Base-by-base conservation (phyloP, 2,797 vertebrate species). In the Taenioides sp. region DNA sequence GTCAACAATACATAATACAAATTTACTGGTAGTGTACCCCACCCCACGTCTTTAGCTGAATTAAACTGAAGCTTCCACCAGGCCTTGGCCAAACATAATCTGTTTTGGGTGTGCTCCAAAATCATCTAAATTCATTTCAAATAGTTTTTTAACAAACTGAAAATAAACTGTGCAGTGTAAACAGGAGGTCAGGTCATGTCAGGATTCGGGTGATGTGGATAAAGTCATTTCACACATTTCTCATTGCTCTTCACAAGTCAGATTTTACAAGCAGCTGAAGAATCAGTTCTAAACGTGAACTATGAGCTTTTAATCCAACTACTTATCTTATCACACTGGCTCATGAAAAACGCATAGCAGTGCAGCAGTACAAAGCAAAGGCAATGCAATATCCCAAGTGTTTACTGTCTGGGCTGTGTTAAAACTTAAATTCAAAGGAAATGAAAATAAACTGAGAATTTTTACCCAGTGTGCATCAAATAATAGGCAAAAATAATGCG, bases 391-490 rank as follows among this genome's bases (percentile, higher is more conserved):
- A 40, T 10, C 20, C 31, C 9, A 34, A 16, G 59, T 34, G 9
- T 28, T 79, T 90, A 47, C 43, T 16, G 43, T 47, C 34, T 37
- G 34, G 9, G 34, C 34, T 37, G 34, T 37, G 34, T 34, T 34
- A 43, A 43, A 43, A 43, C 11, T 14, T 14, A 43, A 43, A 43
- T 89, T 86, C 81, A 54, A 16, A 69, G 68, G 85, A 83, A 82
- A 58, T 74, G 75, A 80, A 86, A 87, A 84, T 65, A 81, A 87
- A 90, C 83, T 4, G 81, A 78, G 79, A 74, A 49, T 80, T 77
- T 86, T 73, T 74, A 78, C 57, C 47, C 63, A 80, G 80, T 70
- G 73, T 14, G 40, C 43, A 47, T 14, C 43, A 47, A 47, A 47
- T 27, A 58, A 5, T 16, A 25, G 23, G n/a, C n/a, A 54, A 22